Conservation (phyloP, 1,140 invertebrate species). For the Spodoptera litura region DNA sequence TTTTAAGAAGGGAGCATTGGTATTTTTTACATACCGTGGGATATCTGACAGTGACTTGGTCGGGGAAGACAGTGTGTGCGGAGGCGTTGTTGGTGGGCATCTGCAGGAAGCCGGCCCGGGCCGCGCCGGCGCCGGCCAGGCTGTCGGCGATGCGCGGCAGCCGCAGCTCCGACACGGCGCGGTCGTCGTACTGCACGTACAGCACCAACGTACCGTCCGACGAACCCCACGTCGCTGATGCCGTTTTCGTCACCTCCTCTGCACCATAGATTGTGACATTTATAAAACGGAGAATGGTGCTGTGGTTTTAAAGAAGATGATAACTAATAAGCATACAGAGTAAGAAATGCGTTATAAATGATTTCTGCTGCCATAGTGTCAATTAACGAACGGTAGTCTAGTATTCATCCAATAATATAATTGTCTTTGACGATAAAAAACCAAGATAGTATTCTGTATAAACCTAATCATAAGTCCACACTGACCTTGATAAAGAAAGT, state of each 20-base stretch:
- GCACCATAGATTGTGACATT: conserved; percentile 38
- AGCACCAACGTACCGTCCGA: conserved; percentile 92
- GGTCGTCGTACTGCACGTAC: conserved; percentile 96
- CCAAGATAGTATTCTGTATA: too few relatives aligned
- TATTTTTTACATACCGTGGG: conserved; percentile 90
- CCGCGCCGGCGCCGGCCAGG: conserved; percentile 76
- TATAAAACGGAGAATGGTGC: too few relatives aligned
- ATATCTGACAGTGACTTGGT: conserved; percentile 91
- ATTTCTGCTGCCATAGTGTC: too few relatives aligned
- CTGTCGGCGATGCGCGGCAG: conserved; percentile 91
- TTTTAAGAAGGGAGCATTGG: not conserved
- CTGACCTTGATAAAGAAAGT: conserved; percentile 97
- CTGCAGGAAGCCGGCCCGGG: conserved; percentile 79
- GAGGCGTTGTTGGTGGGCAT: conserved; percentile 73
- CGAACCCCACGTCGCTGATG: conserved; percentile 94
- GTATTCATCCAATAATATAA: too few relatives aligned
- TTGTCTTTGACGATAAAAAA: too few relatives aligned
- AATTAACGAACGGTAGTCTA: too few relatives aligned
- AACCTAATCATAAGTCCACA: not conserved
- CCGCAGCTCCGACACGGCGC: conserved; percentile 90
- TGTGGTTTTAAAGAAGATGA: too few relatives aligned
- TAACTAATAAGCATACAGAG: too few relatives aligned
- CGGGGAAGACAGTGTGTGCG: conserved; percentile 88
- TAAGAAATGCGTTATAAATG: too few relatives aligned
- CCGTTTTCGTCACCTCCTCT: conserved; percentile 92